Percentiles rank a stretch among this genome's conserved stretches.
phyloP scores from a whole-genome alignment of 2,113 vertebrate genomes.

The Typhlomys cinereus region DNA sequence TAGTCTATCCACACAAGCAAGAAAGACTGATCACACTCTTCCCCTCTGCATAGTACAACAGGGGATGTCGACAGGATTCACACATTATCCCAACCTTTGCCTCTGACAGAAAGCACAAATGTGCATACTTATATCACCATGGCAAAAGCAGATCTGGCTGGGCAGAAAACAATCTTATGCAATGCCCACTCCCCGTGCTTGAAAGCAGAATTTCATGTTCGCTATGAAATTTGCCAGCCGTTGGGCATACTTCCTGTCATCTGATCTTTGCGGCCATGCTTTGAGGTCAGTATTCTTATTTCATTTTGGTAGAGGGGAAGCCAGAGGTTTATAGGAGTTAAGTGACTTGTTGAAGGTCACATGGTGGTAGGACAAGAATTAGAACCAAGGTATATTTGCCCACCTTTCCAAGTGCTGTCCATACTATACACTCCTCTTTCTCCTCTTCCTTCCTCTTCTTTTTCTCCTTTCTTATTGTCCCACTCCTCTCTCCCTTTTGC shows the following conservation, averaged over 20 bases:
- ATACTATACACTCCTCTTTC: no score
- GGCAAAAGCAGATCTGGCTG: not conserved
- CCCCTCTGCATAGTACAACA: not conserved
- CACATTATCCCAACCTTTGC: not conserved
- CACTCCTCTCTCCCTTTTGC: no score
- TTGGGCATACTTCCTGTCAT: not conserved
- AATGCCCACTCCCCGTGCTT: not conserved
- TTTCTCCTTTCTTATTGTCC: no score
- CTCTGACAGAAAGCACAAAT: not conserved
- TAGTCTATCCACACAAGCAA: not conserved
- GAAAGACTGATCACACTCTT: not conserved
- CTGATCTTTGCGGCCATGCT: not conserved
- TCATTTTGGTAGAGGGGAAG: not conserved
- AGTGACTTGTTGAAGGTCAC: not conserved
- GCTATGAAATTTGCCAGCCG: not conserved
- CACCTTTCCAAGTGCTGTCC: not conserved
- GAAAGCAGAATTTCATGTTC: not conserved
- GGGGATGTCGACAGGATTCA: not conserved
- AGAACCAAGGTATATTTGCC: not conserved
- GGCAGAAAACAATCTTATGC: not conserved
- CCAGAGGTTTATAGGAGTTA: not conserved
- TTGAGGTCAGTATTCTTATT: not conserved
- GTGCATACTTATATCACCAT: not conserved
- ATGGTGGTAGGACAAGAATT: not conserved
- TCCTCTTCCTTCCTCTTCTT: no score